phyloP scores from a whole-genome alignment of 1,140 invertebrate genomes.

The Drosophila nannoptera region DNA sequence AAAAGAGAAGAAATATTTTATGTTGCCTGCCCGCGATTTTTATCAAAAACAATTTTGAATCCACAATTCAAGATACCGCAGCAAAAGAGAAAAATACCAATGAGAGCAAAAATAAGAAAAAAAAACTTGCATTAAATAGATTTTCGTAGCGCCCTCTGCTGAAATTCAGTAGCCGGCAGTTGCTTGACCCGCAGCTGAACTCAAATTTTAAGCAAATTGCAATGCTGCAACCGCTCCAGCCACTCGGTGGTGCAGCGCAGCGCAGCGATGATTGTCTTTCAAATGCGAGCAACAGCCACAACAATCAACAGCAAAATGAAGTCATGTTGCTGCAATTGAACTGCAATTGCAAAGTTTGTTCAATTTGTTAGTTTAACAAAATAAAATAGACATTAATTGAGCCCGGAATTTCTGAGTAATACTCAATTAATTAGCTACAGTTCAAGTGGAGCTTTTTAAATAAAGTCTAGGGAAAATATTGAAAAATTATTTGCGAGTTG shows the following conservation, averaged over 20 bases:
- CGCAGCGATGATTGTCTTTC: constrained; percentile 63
- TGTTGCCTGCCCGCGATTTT: constrained; percentile 56
- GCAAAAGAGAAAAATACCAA: constrained; percentile 16
- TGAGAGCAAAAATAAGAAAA: not conserved
- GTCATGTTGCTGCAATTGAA: constrained; percentile 65
- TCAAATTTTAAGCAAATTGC: constrained; percentile 76
- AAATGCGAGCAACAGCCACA: constrained; percentile 47
- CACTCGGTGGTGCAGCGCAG: constrained; percentile 3
- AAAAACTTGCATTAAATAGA: constrained; percentile 28
- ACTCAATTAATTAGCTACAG: constrained; percentile 39
- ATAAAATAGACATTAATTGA: constrained; percentile 72
- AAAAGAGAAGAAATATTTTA: constrained; percentile 12
- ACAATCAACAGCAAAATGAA: constrained; percentile 51
- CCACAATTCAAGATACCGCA: constrained; percentile 51
- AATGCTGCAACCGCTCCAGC: constrained; percentile 34
- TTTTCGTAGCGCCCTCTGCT: constrained; percentile 31
- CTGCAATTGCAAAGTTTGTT: constrained; percentile 59
- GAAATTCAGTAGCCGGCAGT: constrained; percentile 76
- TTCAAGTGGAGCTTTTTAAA: not conserved
- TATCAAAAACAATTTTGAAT: constrained; percentile 70
- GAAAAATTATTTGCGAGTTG: too few relatives aligned
- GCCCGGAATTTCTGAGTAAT: constrained; percentile 55
- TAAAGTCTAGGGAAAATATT: not conserved
- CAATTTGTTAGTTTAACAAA: constrained; percentile 67
- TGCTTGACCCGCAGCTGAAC: constrained; percentile 72